Conservation (phyloP, 37 sponge, comb jelly and placozoan species). For the Agelas oroides region DNA sequence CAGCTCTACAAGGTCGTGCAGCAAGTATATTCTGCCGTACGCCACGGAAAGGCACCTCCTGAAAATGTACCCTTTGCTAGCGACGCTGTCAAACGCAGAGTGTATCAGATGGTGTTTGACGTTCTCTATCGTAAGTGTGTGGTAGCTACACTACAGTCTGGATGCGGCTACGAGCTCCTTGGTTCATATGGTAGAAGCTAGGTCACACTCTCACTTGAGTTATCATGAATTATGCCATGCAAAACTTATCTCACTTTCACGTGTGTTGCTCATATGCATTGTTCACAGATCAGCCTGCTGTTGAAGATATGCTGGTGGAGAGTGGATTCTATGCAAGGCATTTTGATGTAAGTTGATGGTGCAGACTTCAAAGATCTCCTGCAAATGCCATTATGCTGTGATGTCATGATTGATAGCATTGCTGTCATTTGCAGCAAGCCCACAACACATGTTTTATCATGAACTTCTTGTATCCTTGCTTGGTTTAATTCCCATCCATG, state of each 20-base stretch:
- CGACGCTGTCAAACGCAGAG: background rate
- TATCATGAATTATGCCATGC: no score
- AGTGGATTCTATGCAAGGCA: slow-evolving; percentile 63
- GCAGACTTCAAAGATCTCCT: background rate
- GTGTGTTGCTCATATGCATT: background rate
- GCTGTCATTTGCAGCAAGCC: no score
- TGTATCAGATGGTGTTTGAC: slow-evolving; percentile 56
- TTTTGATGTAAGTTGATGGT: slow-evolving; percentile 44
- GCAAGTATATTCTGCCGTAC: slow-evolving; percentile 19
- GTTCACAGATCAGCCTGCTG: slow-evolving; percentile 33
- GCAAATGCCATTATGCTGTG: no score
- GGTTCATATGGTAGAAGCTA: no score
- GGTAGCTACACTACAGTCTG: no score
- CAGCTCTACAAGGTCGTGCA: background rate
- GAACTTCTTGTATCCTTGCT: no score
- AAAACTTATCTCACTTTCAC: no score
- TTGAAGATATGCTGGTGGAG: slow-evolving; percentile 60
- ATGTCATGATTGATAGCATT: no score
- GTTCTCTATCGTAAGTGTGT: slow-evolving; percentile 48
- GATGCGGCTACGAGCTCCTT: no score
- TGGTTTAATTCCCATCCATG: no score
- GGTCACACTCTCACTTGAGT: no score
- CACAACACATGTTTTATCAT: no score
- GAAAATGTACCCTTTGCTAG: background rate
- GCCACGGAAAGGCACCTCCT: background rate